Evolutionary conservation across 2,888 invertebrate species (phyloP), one percentile per base, ranked within the genome.

Genomic region (Sminthurinus aureus): DNA sequence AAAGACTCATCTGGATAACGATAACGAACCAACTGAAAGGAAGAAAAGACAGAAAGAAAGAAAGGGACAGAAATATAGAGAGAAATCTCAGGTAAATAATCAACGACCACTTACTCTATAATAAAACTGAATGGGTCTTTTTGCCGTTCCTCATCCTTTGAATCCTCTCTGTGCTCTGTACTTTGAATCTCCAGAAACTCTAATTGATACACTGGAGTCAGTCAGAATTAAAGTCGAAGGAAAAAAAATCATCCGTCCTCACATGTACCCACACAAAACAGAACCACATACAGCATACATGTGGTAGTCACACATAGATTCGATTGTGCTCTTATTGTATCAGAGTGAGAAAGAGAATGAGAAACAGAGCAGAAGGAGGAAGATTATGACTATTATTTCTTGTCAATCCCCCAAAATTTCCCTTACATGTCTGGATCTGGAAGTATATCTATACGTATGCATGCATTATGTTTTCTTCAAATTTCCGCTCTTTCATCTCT

Each of bases 371-470:
- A 38, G 38, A 38, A 38, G 67, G n/a, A 75, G 22, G 26, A 22
- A 18, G 75, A 75, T 75, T 75, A 75, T 67, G 15, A 73, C 75
- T 50, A 52, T 76, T 58, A 76, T 76, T 76, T 58, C 50, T 58
- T 76, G 76, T 76, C 76, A 76, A 76, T 76, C 58, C 58, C 12
- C n/a, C 2, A 26, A 13, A 9, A 24, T 13, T 71, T 11, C 11
- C n/a, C 67, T 67, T 38, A 38, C 38, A 38, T 6, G 38, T 38
- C 38, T 38, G 38, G 38, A 38, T 38, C 64, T n/a, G n/a, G 18
- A n/a, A 12, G 12, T n/a, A n/a, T 67, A 67, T 67, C 67, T 22
- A 67, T 18, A n/a, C 38, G 38, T 20, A 67, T 67, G 20, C n/a
- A n/a, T 20, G 11, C 67, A n/a, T 67, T 26, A 13, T 71, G 71